Base-by-base conservation (phyloP, 2,797 vertebrate species). In the Xerus rutilus region DNA sequence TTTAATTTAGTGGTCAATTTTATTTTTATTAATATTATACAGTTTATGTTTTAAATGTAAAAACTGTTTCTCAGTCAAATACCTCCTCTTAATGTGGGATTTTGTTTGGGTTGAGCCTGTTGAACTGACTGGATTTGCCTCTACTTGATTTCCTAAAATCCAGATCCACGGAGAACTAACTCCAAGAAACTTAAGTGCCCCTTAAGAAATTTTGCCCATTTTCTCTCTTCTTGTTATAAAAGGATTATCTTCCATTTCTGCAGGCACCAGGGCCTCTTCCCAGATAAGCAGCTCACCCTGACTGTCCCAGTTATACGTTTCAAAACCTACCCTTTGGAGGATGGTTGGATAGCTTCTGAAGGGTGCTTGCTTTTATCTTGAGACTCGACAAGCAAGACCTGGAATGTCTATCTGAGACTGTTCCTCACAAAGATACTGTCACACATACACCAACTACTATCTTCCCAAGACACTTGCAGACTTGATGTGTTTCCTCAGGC, bases 351-450 rank as follows among this genome's bases (percentile, higher is more conserved):
- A 83, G 70, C 23, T 54, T 52, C 88, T 73, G 79, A 86, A 85
- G 74, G 77, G 59, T 5, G 62, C 78, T 67, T 35, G 88, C 15
- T 91, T 81, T 96, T 95, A 96, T 96, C 97, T 95, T 11, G 30
- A 89, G 78, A 76, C 92, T 93, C 85, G 95, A 91, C 79, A 52
- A 96, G 72, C 18, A 1, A 94, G 45, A 32, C 91, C 72, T 13
- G 0, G 47, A 74, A 35, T 78, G 65, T 84, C 73, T n/a, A 28
- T 91, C 95, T 86, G 73, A 86, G 89, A 67, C 52, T 39, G 35
- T 59, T 73, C 76, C 47, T 49, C 35, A 2, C 88, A 79, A 70
- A 94, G 95, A 91, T 74, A 64, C 86, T 4, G 77, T 82, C 86
- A 10, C 72, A 7, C 59, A 74, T 54, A 78, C 0, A 7, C 70